A percentile compares a stretch with the other conserved stretches of the same genome.
Evolutionary conservation across 2,113 vertebrate species (phyloP).

Genomic region (Dryoscopus gambensis): DNA sequence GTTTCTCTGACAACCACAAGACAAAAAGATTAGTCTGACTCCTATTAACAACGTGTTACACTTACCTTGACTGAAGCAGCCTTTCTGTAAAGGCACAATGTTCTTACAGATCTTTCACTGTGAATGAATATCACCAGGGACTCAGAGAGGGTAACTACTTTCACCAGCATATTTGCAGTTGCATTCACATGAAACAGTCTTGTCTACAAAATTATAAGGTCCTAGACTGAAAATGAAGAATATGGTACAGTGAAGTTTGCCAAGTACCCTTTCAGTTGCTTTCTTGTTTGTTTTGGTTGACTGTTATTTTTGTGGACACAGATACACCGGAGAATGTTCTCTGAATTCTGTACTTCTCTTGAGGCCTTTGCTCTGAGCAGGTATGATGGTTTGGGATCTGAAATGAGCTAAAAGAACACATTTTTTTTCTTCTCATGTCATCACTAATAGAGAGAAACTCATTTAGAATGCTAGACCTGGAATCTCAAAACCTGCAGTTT

Average conservation of each 20-base stretch:
- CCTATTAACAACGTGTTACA: not conserved
- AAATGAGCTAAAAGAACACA: not conserved
- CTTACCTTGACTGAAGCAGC: not conserved
- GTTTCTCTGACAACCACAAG: not conserved
- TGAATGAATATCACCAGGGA: not conserved
- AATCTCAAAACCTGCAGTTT: not conserved
- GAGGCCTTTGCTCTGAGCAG: not conserved
- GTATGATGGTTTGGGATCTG: not conserved
- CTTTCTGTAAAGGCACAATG: not conserved
- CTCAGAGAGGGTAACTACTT: not conserved
- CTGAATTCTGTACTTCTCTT: not conserved
- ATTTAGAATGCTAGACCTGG: not conserved
- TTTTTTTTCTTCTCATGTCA: not conserved
- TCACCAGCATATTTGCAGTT: not conserved
- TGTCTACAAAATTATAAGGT: not conserved
- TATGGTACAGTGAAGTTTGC: not conserved
- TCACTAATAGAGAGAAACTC: not conserved
- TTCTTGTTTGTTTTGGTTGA: not conserved
- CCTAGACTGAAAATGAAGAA: not conserved
- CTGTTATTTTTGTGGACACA: not conserved
- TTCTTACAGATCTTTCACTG: not conserved
- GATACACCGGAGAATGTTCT: not conserved
- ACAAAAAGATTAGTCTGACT: not conserved
- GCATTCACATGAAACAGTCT: not conserved
- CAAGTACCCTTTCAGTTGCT: not conserved